phyloP scores from a whole-genome alignment of 2,888 invertebrate genomes.

The Coleophora deauratella region DNA sequence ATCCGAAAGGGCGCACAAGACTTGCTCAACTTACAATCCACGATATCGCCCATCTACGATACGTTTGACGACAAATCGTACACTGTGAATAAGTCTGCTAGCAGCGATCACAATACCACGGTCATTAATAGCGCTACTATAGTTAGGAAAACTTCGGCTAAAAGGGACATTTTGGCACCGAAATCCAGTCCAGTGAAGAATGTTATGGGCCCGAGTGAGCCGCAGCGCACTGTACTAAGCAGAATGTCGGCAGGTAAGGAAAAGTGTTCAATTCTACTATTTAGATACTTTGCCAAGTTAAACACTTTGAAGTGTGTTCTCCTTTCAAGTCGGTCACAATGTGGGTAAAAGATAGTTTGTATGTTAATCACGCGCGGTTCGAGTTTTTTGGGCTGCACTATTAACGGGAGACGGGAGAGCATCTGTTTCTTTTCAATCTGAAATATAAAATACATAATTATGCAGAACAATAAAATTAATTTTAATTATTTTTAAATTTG shows the following conservation, averaged over 20 bases:
- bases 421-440: too few species aligned
- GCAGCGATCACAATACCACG: conserved; percentile 34
- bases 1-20: conserved; percentile 35
- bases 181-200: conserved; percentile 44
- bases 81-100: conserved; percentile 34
- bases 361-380: too few species aligned
- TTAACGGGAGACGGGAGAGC: too few species aligned
- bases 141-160: conserved; percentile 38
- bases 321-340: too few species aligned
- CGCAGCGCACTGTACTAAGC: conserved; percentile 9
- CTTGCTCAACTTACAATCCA: conserved; percentile 45
- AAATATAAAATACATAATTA: too few species aligned
- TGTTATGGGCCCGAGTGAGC: conserved; percentile 22
- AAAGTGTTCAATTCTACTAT: too few species aligned
- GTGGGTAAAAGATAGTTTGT: too few species aligned
- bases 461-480: too few species aligned
- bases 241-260: background rate
- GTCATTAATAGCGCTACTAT: conserved; percentile 53
- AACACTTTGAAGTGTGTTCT: too few species aligned
- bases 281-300: too few species aligned
- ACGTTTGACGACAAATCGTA: conserved; percentile 49
- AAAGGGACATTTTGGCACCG: conserved; percentile 47
- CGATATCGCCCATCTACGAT: conserved; percentile 64
- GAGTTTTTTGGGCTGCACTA: too few species aligned
- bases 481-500: too few species aligned